A percentile compares a stretch with the other conserved stretches of the same genome.
phyloP scores from a whole-genome alignment of 1,140 invertebrate genomes.

The Drosophila lowei region DNA sequence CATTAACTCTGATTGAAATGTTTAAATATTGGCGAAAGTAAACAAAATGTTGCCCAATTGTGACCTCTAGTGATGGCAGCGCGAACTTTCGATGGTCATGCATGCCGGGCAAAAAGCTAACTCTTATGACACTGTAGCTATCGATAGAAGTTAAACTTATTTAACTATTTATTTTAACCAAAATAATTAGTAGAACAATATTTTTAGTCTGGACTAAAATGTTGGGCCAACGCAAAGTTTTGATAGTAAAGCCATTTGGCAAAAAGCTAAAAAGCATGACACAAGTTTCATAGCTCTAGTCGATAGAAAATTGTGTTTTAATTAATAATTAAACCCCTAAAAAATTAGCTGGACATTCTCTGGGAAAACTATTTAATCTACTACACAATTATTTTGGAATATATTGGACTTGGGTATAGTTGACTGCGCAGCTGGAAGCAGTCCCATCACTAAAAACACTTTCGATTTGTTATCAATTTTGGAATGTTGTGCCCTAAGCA shows the following conservation, averaged over 20 bases:
- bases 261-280: neutral
- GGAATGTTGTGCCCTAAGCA: constrained; percentile 17
- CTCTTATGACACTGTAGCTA: neutral
- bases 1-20: constrained; percentile 22
- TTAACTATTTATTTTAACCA: neutral
- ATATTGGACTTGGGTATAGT: too few relatives aligned
- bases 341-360: too few relatives aligned
- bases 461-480: constrained; percentile 1
- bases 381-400: too few relatives aligned
- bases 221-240: too few relatives aligned
- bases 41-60: constrained; percentile 54
- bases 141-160: neutral
- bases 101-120: neutral
- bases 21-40: constrained; percentile 39
- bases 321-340: too few relatives aligned
- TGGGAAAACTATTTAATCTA: too few relatives aligned
- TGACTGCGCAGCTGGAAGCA: too few relatives aligned
- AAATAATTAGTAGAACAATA: too few relatives aligned
- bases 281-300: neutral
- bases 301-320: neutral
- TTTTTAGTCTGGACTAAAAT: too few relatives aligned
- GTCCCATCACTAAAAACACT: too few relatives aligned
- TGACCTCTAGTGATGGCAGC: constrained; percentile 52
- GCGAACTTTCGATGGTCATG: constrained; percentile 8
- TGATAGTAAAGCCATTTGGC: too few relatives aligned